A percentile compares a stretch with the other conserved stretches of the same genome.
Evolutionary conservation across 2,113 vertebrate species (phyloP).

Genomic region (Atrichornis clamosus): DNA sequence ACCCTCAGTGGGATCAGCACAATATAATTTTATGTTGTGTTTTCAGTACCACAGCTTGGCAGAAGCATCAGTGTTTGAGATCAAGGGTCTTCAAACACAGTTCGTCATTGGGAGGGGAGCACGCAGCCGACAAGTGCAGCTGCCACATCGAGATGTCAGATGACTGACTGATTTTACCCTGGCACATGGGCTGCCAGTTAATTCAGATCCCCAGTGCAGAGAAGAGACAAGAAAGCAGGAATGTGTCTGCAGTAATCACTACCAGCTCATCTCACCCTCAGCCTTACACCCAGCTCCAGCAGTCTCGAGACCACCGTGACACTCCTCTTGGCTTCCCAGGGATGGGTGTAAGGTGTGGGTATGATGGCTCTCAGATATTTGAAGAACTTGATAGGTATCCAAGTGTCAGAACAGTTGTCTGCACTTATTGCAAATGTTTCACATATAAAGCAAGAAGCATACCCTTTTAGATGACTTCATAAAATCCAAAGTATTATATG

Average conservation of each 20-base stretch:
- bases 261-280: not conserved
- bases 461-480: not conserved
- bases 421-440: not conserved
- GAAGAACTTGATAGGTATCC: not conserved
- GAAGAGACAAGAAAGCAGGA: not conserved
- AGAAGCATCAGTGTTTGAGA: not conserved
- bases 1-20: not conserved
- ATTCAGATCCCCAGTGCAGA: not conserved
- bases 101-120: accelerated
- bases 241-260: not conserved
- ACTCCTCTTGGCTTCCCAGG: not conserved
- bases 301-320: not conserved
- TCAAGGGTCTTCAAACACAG: not conserved
- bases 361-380: not conserved
- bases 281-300: not conserved
- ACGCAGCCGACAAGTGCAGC: not conserved
- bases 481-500: not conserved
- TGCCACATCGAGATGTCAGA: not conserved
- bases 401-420: not conserved
- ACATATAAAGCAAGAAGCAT: not conserved
- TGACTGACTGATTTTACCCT: not conserved
- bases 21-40: not conserved
- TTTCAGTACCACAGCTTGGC: not conserved
- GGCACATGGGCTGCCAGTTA: not conserved
- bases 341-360: not conserved